These are phyloP conservation scores for Chrysomela aeneicollis DNA, from an alignment of 2,888 invertebrate species.

Conservation along the genomic window DNA sequence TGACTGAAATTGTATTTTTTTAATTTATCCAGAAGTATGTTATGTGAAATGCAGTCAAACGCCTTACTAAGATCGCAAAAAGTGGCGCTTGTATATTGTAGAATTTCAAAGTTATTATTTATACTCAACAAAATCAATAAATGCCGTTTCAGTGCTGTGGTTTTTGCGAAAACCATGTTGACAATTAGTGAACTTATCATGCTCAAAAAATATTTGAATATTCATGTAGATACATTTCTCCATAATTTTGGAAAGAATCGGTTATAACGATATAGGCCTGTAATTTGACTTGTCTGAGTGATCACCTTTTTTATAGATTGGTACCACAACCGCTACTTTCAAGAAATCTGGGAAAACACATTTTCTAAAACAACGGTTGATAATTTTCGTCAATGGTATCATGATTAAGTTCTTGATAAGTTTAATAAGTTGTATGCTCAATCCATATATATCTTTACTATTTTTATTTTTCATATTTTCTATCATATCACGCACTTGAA, in stretches of 20 bases:
- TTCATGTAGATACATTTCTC: neutral
- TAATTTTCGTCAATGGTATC: neutral
- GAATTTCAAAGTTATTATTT: neutral
- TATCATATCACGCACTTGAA: neutral
- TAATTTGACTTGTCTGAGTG: neutral
- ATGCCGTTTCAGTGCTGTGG: neutral
- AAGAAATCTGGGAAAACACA: neutral
- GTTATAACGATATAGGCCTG: neutral
- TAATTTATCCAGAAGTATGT: neutral
- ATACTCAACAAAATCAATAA: neutral
- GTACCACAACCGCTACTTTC: neutral
- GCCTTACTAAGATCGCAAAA: neutral
- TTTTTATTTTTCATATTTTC: neutral
- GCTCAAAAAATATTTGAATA: neutral
- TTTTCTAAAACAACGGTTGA: neutral
- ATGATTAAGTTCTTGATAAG: neutral
- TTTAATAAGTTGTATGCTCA: neutral
- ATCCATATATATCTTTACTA: neutral
- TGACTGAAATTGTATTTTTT: neutral
- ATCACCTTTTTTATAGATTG: neutral
- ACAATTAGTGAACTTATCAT: neutral
- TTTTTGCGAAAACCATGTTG: neutral
- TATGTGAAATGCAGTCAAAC: neutral
- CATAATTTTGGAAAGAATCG: neutral
- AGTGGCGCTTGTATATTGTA: neutral